Conservation (phyloP, 2,888 invertebrate species). For the Falcaria lacertinaria region DNA sequence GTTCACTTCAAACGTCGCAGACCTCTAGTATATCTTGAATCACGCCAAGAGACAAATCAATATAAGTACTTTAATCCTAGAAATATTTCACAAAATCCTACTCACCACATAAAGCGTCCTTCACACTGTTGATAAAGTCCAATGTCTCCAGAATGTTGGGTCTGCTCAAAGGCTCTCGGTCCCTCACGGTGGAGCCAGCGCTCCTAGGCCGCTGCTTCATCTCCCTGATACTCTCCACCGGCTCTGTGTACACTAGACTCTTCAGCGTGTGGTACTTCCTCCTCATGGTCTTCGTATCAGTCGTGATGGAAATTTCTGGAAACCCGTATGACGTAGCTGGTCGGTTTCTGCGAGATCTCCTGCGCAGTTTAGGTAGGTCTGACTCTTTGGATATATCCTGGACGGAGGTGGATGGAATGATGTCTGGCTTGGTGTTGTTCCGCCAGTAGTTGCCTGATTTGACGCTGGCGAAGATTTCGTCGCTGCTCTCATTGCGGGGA, state of each 20-base stretch:
- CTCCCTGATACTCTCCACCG: constrained; percentile 62
- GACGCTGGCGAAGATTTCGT: constrained; percentile 62
- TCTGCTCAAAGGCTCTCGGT: constrained; percentile 58
- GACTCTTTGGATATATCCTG: constrained; percentile 34
- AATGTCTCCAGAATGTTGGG: constrained; percentile 68
- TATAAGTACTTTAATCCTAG: too few relatives aligned
- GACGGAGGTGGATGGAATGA: constrained; percentile 52
- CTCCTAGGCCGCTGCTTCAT: constrained; percentile 61
- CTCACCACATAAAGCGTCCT: constrained; percentile 64
- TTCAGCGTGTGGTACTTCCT: constrained; percentile 46
- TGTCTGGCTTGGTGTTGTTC: constrained; percentile 63
- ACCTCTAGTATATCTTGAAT: too few relatives aligned
- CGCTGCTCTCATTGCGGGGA: constrained; percentile 52
- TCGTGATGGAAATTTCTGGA: constrained; percentile 67
- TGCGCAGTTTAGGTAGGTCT: constrained; percentile 38
- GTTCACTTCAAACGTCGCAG: too few relatives aligned
- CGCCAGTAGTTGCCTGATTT: constrained; percentile 67
- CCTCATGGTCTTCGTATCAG: constrained; percentile 55
- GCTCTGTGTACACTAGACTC: constrained; percentile 66
- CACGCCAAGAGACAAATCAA: too few relatives aligned
- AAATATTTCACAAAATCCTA: constrained; percentile 3
- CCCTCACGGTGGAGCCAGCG: constrained; percentile 66
- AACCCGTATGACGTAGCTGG: constrained; percentile 60
- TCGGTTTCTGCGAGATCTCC: constrained; percentile 47
- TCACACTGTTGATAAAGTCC: constrained; percentile 70